phyloP scores from a whole-genome alignment of 2,888 invertebrate species.

The Cheilosia impressa region DNA sequence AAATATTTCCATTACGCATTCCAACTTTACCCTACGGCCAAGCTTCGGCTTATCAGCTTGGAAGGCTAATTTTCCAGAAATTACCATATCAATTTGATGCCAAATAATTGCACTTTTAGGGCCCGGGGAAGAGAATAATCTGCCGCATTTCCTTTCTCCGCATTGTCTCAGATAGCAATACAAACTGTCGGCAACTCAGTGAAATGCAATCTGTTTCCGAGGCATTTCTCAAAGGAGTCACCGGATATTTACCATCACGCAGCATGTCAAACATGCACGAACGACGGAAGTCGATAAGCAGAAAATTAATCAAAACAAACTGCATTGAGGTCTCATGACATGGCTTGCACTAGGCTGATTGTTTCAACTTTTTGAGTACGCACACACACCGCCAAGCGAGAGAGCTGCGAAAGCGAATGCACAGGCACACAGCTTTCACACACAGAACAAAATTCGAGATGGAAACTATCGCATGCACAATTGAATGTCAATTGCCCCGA shows the following conservation, averaged over 20 bases:
- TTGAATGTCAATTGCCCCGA: conserved; percentile 74
- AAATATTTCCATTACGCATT: too few species aligned
- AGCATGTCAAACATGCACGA: conserved; percentile 63
- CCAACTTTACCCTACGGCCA: too few species aligned
- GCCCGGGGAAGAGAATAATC: conserved; percentile 1
- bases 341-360: conserved; percentile 50
- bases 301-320: conserved; percentile 76
- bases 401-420: neutral
- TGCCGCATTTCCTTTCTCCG: conserved; percentile 7
- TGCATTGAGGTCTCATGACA: conserved; percentile 66
- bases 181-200: conserved; percentile 51
- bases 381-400: neutral
- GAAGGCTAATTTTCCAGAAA: too few species aligned
- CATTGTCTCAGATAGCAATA: conserved; percentile 26
- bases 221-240: conserved; percentile 71
- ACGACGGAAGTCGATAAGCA: conserved; percentile 75
- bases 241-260: conserved; percentile 74
- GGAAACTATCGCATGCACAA: conserved; percentile 62
- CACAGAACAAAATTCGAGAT: neutral
- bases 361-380: conserved; percentile 45
- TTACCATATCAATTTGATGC: neutral
- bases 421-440: neutral
- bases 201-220: conserved; percentile 63
- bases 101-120: conserved; percentile 1
- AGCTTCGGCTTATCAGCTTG: too few species aligned